phyloP scores from a whole-genome alignment of 2,888 invertebrate species.

The Monochamus alternatus region DNA sequence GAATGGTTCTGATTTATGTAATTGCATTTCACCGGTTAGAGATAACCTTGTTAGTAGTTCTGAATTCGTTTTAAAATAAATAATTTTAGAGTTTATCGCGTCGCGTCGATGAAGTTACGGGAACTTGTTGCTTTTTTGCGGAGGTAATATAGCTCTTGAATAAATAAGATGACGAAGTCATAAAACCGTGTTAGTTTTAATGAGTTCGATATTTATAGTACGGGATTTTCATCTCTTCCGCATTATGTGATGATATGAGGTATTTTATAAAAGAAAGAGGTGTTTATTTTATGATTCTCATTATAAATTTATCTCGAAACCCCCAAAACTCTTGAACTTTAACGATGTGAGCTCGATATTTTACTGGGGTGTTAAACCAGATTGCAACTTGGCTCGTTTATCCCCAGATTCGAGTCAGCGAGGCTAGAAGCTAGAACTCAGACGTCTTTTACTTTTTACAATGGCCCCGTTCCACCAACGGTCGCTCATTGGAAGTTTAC shows the following conservation, averaged over 20 bases:
- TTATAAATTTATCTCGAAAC: conserved; percentile 52
- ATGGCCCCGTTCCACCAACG: conserved; percentile 14
- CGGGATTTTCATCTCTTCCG: background rate
- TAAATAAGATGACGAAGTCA: conserved; percentile 5
- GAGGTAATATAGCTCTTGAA: background rate
- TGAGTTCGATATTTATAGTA: conserved; percentile 2
- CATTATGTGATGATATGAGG: conserved; percentile 2
- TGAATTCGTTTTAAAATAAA: too few species aligned
- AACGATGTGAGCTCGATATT: conserved; percentile 60
- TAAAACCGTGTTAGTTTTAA: conserved; percentile 13
- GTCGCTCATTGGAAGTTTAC: background rate
- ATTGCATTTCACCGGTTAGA: background rate
- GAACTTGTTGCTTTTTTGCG: conserved; percentile 1
- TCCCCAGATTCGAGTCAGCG: conserved; percentile 51
- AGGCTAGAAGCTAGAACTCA: conserved; percentile 37
- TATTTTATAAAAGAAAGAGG: conserved; percentile 42
- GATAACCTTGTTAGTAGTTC: background rate
- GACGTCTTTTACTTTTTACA: conserved; percentile 36
- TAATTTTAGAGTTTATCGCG: too few species aligned
- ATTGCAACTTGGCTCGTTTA: conserved; percentile 57
- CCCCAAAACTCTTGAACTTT: conserved; percentile 60
- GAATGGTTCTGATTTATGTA: too few species aligned
- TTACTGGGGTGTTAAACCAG: conserved; percentile 59
- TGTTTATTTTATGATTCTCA: conserved; percentile 57
- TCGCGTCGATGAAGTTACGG: background rate